Percentiles rank a stretch among this genome's conserved stretches.
Evolutionary conservation across 2,797 vertebrate species (phyloP).

Genomic region (Acanthurus lineatus): DNA sequence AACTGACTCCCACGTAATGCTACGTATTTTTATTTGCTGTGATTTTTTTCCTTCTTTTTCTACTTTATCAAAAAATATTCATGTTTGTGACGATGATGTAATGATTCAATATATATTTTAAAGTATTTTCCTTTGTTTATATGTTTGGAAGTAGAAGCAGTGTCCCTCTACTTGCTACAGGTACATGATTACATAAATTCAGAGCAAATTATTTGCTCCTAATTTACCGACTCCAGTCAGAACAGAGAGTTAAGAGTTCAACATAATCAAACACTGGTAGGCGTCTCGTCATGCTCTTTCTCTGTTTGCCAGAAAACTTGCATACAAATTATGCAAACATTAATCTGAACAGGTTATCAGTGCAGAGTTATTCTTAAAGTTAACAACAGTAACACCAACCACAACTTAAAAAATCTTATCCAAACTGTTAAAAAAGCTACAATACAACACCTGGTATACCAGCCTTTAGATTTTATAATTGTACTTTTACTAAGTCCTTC

Average conservation of each 20-base stretch:
- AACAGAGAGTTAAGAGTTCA: neutral
- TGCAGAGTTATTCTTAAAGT: neutral
- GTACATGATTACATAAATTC: neutral
- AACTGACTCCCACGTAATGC: no score
- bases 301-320: neutral
- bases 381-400: neutral
- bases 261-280: neutral
- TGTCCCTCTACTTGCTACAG: neutral
- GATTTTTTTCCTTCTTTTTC: neutral
- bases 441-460: neutral
- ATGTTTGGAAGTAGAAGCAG: neutral
- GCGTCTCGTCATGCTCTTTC: neutral
- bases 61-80: neutral
- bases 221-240: neutral
- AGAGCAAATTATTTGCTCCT: neutral
- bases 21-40: no score
- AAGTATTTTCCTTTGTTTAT: neutral
- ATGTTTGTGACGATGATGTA: no score
- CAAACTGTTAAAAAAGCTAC: neutral
- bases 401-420: neutral
- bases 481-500: neutral
- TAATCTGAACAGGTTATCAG: neutral
- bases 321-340: neutral
- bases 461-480: neutral
- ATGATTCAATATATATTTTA: neutral